phyloP scores from a whole-genome alignment of 2,888 invertebrate species.

The Hedychridium roseum region DNA sequence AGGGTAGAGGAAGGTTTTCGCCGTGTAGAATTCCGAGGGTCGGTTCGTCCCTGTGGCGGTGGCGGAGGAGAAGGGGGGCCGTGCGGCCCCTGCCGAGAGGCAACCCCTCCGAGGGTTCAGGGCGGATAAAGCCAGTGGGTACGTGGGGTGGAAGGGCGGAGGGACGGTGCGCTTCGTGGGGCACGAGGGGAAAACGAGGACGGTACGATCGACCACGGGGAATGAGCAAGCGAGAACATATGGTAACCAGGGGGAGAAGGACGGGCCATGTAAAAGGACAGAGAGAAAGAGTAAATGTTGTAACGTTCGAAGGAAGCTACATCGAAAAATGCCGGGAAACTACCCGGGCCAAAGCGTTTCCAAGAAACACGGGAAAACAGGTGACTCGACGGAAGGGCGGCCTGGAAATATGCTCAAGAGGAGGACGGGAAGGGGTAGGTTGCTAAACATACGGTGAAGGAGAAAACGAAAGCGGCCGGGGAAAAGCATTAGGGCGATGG shows the following conservation, averaged over 20 bases:
- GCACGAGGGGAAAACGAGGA: conserved; percentile 26
- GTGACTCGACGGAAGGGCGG: conserved; percentile 16
- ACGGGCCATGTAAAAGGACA: conserved; percentile 2
- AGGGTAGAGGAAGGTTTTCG: no score
- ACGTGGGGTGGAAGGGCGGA: conserved; percentile 27
- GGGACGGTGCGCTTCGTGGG: conserved; percentile 28
- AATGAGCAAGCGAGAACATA: background rate
- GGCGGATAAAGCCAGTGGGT: conserved; percentile 41
- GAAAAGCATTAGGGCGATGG: no score
- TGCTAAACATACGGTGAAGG: no score
- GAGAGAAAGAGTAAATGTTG: no score
- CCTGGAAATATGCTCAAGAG: no score
- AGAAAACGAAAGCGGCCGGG: background rate
- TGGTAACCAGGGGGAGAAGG: conserved; percentile 4
- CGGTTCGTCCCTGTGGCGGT: no score
- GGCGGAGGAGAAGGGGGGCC: conserved; percentile 19
- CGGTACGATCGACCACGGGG: conserved; percentile 10
- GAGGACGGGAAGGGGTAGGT: no score
- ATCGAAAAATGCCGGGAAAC: no score
- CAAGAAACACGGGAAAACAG: conserved; percentile 26
- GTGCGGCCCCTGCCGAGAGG: conserved; percentile 31
- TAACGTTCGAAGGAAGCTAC: no score
- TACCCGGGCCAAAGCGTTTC: no score
- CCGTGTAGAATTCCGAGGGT: no score
- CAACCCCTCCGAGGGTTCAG: conserved; percentile 42